Percentiles rank a stretch among this genome's conserved stretches.
Conservation (phyloP, 2,797 vertebrate genomes). For the Gymnoscopelus microlampas region DNA sequence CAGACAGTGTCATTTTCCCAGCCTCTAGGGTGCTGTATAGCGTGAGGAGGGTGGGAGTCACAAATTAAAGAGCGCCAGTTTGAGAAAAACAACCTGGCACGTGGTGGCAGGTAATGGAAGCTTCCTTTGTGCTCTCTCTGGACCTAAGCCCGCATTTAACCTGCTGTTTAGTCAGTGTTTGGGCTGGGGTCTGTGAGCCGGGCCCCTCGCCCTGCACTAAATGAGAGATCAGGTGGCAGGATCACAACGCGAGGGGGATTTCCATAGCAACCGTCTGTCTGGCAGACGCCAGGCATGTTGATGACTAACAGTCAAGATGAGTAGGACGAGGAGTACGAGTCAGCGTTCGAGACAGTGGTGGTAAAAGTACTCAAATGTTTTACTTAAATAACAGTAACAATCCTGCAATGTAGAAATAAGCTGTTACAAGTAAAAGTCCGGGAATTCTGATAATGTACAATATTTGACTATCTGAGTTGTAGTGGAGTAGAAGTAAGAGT, state of each 20-base stretch:
- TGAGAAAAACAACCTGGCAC: slow-evolving; percentile 43
- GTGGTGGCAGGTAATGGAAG: slow-evolving; percentile 49
- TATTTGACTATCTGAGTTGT: no score
- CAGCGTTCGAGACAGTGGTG: slow-evolving; percentile 22
- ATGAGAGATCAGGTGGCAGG: slow-evolving; percentile 50
- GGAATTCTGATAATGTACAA: no score
- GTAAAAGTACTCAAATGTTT: no score
- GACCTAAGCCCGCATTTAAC: slow-evolving; percentile 31
- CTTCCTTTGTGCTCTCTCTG: slow-evolving; percentile 42
- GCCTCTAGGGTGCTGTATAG: slow-evolving; percentile 24
- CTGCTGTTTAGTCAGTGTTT: slow-evolving; percentile 42
- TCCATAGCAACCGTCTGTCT: slow-evolving; percentile 34
- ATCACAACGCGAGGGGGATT: slow-evolving; percentile 17
- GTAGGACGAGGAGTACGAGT: slow-evolving; percentile 26
- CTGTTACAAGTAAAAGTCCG: no score
- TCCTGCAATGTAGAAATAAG: no score
- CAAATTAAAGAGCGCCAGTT: slow-evolving; percentile 54
- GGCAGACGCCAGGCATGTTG: slow-evolving; percentile 1
- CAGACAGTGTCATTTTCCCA: slow-evolving; percentile 57
- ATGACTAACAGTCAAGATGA: neutral
- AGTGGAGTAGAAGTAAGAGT: no score
- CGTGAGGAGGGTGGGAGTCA: neutral
- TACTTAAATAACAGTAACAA: no score
- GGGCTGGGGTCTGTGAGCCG: slow-evolving; percentile 25
- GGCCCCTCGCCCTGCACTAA: slow-evolving; percentile 29